Evolutionary conservation across 2,113 vertebrate species (phyloP), one percentile per base, ranked within the genome.

Genomic region (Hippocampus abdominalis): DNA sequence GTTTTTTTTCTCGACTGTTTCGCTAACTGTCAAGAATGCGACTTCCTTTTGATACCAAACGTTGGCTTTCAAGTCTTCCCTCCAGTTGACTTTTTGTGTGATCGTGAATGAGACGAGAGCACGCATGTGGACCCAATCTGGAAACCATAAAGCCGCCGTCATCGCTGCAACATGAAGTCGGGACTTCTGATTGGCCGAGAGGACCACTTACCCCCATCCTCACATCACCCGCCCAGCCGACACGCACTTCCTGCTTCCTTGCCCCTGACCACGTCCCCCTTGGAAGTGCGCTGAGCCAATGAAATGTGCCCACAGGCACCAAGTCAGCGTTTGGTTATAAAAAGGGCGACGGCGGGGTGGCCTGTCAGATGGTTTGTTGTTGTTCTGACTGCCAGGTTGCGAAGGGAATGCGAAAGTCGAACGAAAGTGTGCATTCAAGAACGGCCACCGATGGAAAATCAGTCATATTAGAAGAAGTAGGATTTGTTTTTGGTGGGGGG

Each of bases 131-230:
- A 77, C 79, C 89, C 91, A 95, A 95, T 95, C 94, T 95, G 94
- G 94, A 95, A 94, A 90, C 93, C 90, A 95, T 95, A 94, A 94
- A 92, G 89, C 90, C 65, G 90, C 91, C 88, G 89, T 89, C 92
- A 86, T 90, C 91, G 82, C 91, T 93, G 91, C 87, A 78, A 91
- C 91, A 82, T 79, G 91, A 88, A 81, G 85, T 29, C 77, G 70
- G 83, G 70, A 74, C 80, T 83, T 89, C 87, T 90, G 76, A 94
- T 94, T 94, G 94, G 94, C 75, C 89, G 78, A 82, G 54, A 53
- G 68, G 23, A 11, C 85, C 46, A 90, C 91, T 87, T 87, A 92
- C 94, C 89, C 92, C 93, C 82, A 89, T 86, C 73, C 83, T 69
- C 82, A 21, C 57, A 75, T 70, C 62, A 46, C 85, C 88, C 84